A percentile compares a stretch with the other conserved stretches of the same genome.
Evolutionary conservation across 1,140 invertebrate genomes (phyloP).

Genomic region (Reticulitermes speratus): DNA sequence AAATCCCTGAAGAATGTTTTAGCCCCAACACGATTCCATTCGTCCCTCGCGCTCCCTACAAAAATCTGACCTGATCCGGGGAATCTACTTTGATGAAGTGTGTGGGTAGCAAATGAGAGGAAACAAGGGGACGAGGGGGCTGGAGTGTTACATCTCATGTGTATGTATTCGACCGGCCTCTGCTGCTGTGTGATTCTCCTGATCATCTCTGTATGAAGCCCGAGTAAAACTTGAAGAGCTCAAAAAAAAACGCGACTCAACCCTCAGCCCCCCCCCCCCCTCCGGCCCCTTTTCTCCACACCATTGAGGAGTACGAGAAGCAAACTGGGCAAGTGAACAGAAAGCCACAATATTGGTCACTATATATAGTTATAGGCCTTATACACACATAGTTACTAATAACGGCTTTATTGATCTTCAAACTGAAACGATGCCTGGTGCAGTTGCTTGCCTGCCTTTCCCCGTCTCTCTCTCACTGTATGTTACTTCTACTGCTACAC

Average conservation of each 20-base stretch:
- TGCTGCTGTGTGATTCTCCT: not conserved
- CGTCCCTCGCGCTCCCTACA: not conserved
- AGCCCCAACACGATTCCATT: not conserved
- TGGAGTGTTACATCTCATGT: not conserved
- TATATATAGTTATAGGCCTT: slow-evolving; percentile 19
- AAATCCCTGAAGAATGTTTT: slow-evolving; percentile 4
- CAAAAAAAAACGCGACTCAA: not conserved
- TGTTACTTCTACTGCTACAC: not conserved
- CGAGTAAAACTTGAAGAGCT: not conserved
- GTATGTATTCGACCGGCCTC: not conserved
- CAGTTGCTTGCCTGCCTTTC: slow-evolving; percentile 7
- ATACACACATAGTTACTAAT: slow-evolving; percentile 12
- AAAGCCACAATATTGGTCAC: slow-evolving; percentile 12
- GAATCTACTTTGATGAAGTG: slow-evolving; percentile 2
- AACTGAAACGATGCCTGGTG: slow-evolving; percentile 1
- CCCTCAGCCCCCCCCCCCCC: not conserved
- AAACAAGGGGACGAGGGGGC: not conserved
- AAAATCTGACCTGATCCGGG: slow-evolving; percentile 8
- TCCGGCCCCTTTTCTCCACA: not conserved
- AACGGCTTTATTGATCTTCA: slow-evolving; percentile 9
- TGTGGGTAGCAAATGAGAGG: slow-evolving; percentile 13
- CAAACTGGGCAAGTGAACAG: slow-evolving; percentile 10
- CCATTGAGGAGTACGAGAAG: not conserved
- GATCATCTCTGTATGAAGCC: not conserved
- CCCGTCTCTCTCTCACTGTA: not conserved